Evolutionary conservation across 2,113 vertebrate genomes (phyloP).

Genomic region (Agelaius tricolor): DNA sequence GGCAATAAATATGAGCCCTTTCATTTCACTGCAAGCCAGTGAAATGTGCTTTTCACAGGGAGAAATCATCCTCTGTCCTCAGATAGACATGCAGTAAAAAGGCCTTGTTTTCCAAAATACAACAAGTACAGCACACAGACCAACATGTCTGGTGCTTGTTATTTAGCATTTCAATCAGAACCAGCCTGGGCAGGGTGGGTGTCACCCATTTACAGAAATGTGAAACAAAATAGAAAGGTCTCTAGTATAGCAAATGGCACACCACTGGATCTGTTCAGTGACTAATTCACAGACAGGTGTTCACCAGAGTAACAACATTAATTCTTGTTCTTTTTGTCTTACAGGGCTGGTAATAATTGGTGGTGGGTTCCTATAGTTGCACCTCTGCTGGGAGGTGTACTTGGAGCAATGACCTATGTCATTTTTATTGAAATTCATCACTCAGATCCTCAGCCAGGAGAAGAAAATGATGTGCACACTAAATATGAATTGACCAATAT

Average conservation of each 20-base stretch:
- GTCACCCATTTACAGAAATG: neutral
- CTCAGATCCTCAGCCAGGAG: slow-evolving; percentile 48
- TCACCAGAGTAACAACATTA: neutral
- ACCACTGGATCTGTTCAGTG: neutral
- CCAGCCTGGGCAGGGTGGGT: neutral
- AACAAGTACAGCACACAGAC: neutral
- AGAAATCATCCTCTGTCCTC: neutral
- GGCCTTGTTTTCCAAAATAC: neutral
- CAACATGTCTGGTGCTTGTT: neutral
- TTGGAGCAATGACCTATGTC: slow-evolving; percentile 85
- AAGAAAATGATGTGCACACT: slow-evolving; percentile 73
- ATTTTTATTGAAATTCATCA: slow-evolving; percentile 92
- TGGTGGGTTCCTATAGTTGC: slow-evolving; percentile 95
- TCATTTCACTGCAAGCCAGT: neutral
- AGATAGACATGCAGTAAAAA: neutral
- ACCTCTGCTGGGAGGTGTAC: slow-evolving; percentile 85
- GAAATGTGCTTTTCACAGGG: neutral
- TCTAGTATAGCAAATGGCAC: neutral
- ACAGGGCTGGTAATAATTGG: slow-evolving; percentile 88
- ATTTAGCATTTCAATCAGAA: neutral
- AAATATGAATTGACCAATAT: slow-evolving; percentile 85
- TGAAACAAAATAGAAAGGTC: neutral
- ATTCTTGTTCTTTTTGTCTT: slow-evolving; percentile 13
- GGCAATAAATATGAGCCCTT: neutral
- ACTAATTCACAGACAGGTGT: neutral